These are phyloP conservation scores for Vandiemenella viatica DNA, from an alignment of 2,888 invertebrate genomes.

Conservation along the genomic window DNA sequence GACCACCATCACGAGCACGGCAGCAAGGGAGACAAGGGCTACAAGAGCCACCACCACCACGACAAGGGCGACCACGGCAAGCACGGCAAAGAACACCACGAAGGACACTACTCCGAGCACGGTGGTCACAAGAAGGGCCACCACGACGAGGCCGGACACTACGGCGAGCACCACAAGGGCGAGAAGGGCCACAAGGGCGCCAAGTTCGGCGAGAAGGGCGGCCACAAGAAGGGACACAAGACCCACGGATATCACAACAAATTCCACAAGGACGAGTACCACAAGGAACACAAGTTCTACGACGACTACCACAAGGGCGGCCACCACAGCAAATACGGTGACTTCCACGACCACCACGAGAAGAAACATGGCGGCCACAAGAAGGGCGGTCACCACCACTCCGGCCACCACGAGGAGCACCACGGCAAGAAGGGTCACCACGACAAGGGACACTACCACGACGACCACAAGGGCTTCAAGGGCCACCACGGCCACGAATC, in stretches of 20 bases:
- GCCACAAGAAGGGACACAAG: conserved; percentile 70
- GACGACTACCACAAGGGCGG: conserved; percentile 72
- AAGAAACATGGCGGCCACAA: conserved; percentile 69
- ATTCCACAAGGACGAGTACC: conserved; percentile 71
- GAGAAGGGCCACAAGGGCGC: conserved; percentile 52
- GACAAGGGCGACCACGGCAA: conserved; percentile 66
- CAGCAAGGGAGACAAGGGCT: conserved; percentile 64
- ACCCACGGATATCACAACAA: conserved; percentile 76
- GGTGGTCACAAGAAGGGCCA: conserved; percentile 46
- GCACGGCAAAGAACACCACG: conserved; percentile 51
- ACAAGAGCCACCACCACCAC: conserved; percentile 59
- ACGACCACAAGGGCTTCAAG: conserved; percentile 67
- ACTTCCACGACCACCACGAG: conserved; percentile 56
- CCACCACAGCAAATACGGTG: conserved; percentile 65
- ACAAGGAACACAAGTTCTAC: conserved; percentile 75
- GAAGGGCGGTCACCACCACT: conserved; percentile 68
- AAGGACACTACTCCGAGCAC: conserved; percentile 44
- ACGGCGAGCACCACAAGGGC: conserved; percentile 45
- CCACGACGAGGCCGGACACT: conserved; percentile 48
- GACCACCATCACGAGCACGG: conserved; percentile 35
- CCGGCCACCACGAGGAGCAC: conserved; percentile 58
- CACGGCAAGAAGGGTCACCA: conserved; percentile 67
- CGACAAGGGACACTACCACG: conserved; percentile 65
- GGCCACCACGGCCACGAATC: conserved; percentile 60
- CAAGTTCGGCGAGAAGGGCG: conserved; percentile 50